These are phyloP conservation scores for Whitmania pigra DNA, from an alignment of 1,140 invertebrate genomes.

Conservation along the genomic window DNA sequence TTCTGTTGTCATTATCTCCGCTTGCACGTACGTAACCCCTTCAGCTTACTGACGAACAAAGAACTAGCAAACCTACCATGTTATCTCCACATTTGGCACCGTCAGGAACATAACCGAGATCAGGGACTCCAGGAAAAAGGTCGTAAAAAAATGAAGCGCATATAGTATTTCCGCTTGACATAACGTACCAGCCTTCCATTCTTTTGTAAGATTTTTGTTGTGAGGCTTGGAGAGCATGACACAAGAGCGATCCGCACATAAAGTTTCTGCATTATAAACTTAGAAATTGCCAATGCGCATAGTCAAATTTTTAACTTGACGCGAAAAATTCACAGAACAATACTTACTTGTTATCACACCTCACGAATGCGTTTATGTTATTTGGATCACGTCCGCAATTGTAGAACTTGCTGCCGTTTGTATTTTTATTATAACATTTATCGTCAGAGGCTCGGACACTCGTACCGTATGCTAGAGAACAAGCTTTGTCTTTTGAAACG, in stretches of 20 bases:
- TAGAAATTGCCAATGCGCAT: not conserved
- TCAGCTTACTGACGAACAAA: not conserved
- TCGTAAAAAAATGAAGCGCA: not conserved
- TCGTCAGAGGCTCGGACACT: not conserved
- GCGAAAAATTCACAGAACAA: not conserved
- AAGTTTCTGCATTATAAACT: not conserved
- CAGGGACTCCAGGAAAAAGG: not conserved
- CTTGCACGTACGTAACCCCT: too few species aligned
- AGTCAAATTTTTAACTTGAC: too few species aligned
- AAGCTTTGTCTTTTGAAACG: not conserved
- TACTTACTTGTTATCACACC: not conserved
- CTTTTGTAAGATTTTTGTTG: not conserved
- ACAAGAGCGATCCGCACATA: not conserved
- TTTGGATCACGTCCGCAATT: not conserved
- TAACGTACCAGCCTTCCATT: too few species aligned
- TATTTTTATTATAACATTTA: not conserved
- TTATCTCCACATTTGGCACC: slow-evolving; percentile 4
- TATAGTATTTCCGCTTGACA: not conserved
- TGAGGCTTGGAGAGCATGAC: not conserved
- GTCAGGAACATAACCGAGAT: not conserved
- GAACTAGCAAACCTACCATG: not conserved
- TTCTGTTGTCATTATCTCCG: too few species aligned
- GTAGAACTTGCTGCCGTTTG: not conserved
- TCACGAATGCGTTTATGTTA: not conserved
- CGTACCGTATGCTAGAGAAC: not conserved